Evolutionary conservation across 2,797 vertebrate genomes (phyloP).

Genomic region (Sparidentex hasta): DNA sequence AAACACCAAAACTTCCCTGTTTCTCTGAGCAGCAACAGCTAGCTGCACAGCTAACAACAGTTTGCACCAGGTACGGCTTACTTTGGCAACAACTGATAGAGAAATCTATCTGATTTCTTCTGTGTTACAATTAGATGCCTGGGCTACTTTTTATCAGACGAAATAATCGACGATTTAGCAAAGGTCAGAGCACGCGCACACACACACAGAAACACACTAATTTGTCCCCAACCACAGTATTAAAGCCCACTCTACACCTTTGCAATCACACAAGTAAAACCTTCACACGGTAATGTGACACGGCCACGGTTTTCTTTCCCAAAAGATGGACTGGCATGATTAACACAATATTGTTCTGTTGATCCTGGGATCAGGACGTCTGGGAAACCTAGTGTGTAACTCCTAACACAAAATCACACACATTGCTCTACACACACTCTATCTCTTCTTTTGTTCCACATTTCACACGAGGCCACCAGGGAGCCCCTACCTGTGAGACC

Average conservation of each 20-base stretch:
- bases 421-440: neutral
- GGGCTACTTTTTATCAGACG: neutral
- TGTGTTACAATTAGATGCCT: neutral
- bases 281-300: constrained; percentile 24
- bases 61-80: no score
- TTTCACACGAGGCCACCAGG: constrained; percentile 33
- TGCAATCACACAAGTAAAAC: constrained; percentile 21
- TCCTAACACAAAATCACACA: neutral
- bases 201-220: neutral
- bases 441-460: neutral
- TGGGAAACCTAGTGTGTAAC: constrained; percentile 7
- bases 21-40: no score
- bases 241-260: constrained; percentile 20
- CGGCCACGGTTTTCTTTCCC: constrained; percentile 1
- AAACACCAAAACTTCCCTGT: no score
- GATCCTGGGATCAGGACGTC: constrained; percentile 31
- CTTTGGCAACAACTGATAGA: no score
- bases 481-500: constrained; percentile 16
- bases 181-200: neutral
- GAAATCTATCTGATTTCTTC: no score
- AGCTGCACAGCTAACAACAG: no score
- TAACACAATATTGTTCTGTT: constrained; percentile 44
- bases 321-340: constrained; percentile 40
- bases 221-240: neutral
- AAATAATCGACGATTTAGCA: neutral